Base-by-base conservation (phyloP, 2,888 invertebrate genomes). In the Prionchulus punctatus region DNA sequence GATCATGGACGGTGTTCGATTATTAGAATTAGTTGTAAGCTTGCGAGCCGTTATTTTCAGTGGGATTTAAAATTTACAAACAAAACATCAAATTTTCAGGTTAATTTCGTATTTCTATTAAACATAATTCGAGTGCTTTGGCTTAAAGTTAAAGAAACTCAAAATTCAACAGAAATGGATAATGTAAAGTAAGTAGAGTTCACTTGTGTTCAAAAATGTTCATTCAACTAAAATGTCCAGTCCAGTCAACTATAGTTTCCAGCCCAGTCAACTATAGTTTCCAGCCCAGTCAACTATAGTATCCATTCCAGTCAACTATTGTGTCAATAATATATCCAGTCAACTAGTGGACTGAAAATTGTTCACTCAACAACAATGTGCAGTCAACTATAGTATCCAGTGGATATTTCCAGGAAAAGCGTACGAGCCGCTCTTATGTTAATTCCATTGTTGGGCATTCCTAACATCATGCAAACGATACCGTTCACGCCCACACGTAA, bases 1-100 rank as follows among this genome's bases (percentile, higher is more conserved):
- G 89, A 85, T 91, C 62, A 74, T 90, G 28, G 90, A 92, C 72
- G 89, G 84, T 26, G 90, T 90, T 0, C 76, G 91, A 53, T 77
- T 85, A 58, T 79, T 79, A 1, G 81, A 89, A 27, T 82, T 91
- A 62, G 68, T 83, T 75, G 88, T 90, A 75, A 79, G 80, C 74
- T 36, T 12, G 36, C 7, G 18, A 12, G 7, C 36, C 36, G n/a
- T n/a, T n/a, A n/a, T n/a, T n/a, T n/a, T n/a, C n/a, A n/a, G n/a
- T n/a, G n/a, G n/a, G 18, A 23, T 23, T 12, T 45, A 4, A 50
- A 50, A 50, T 27, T 3, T 27, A 27, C 4, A 21, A 45, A 45
- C 4, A 12, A 45, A 45, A 45, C 47, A 45, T 45, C n/a, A 21
- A 21, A 12, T 7, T 67, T 70, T 52, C 67, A 76, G 76, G 65